Base-by-base conservation (phyloP, 2,888 invertebrate genomes). In the Anthrax anthrax region DNA sequence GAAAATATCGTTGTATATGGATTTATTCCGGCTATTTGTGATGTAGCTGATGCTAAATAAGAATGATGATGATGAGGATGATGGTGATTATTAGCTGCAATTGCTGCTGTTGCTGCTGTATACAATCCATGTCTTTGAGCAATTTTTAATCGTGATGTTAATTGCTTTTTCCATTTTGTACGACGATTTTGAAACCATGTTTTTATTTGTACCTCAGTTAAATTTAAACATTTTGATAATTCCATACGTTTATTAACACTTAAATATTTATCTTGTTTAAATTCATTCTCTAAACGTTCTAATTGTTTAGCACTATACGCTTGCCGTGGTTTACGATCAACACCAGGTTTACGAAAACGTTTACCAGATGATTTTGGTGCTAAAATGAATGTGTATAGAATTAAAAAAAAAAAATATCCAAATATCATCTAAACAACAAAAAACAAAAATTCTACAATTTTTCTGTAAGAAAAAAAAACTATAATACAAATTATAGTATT, bases 101-200 rank as follows among this genome's bases (percentile, higher is more conserved):
- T n/a, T n/a, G n/a, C n/a, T n/a, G n/a, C n/a, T n/a, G n/a, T n/a
- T n/a, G n/a, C 8, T 23, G 23, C 23, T 0, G 80, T 75, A 57
- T 84, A 83, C 27, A 87, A 60, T 0, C 86, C 87, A 60, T 90
- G 89, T 2, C 89, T 71, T 59, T 90, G 91, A 1, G 90, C 88
- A 64, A 91, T 84, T 65, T 91, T 89, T 52, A 94, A 68, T 4
- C 90, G 72, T 0, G 90, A 86, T 1, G 94, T 91, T 58, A 96
- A 70, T 61, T 96, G 95, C 59, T 96, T 96, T 70, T 96, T 94
- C 94, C 94, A 95, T 64, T 96, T 95, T 1, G 95, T 96, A 51
- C 95, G 74, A 48, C 95, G 75, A 63, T 95, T 92, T 67, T 92
- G 91, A 63, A 94, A 94, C 94, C 94, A 94, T 0, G 94, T 94